Percentiles rank a stretch among this genome's conserved stretches.
Conservation (phyloP, 2,888 invertebrate genomes). For the Scelioninae gen. 2 region DNA sequence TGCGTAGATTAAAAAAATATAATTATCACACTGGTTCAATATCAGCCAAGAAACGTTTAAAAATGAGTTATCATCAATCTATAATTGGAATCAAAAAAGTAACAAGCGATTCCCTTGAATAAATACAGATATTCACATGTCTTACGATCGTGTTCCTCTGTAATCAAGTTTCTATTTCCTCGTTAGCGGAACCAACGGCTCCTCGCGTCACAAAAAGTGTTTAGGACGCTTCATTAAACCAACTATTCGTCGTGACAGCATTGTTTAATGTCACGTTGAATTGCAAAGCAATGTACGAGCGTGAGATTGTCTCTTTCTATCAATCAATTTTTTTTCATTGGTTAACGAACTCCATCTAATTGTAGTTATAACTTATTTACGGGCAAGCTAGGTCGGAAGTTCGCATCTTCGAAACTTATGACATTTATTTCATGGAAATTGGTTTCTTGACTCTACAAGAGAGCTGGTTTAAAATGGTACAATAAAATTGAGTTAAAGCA, state of each 20-base stretch:
- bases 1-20: too few species aligned
- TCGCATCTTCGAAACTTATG: background rate
- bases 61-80: too few species aligned
- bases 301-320: conserved; percentile 11
- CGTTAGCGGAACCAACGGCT: conserved; percentile 33
- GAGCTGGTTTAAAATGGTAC: background rate
- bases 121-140: too few species aligned
- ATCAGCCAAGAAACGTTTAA: too few species aligned
- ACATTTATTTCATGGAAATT: too few species aligned
- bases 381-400: background rate
- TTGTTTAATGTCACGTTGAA: conserved; percentile 20
- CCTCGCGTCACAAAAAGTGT: conserved; percentile 24
- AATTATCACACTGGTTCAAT: too few species aligned
- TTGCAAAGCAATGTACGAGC: conserved; percentile 8
- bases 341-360: conserved; percentile 14
- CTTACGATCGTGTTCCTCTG: conserved; percentile 14
- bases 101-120: too few species aligned
- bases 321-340: conserved; percentile 14
- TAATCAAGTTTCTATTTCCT: conserved; percentile 53
- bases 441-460: background rate
- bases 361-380: conserved; percentile 9
- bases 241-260: background rate
- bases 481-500: too few species aligned
- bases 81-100: too few species aligned
- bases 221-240: conserved; percentile 10